Conservation (phyloP, 2,113 vertebrate genomes). For the Mesitornis unicolor region DNA sequence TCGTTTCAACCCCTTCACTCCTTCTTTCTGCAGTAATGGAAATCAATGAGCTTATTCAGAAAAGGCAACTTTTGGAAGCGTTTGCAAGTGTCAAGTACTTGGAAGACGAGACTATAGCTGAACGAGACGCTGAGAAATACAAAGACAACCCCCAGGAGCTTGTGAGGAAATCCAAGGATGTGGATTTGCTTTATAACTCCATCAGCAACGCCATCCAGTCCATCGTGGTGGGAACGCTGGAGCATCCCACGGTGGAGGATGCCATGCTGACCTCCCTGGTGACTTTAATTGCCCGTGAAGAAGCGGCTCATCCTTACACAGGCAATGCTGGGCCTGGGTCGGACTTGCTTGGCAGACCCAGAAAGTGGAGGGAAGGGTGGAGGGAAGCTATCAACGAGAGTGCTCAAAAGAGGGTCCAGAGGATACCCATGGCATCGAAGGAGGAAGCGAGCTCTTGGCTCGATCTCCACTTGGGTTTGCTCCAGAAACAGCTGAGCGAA, state of each 20-base stretch:
- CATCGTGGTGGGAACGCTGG: constrained; percentile 66
- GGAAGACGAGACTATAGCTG: constrained; percentile 58
- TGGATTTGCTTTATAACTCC: constrained; percentile 72
- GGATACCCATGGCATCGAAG: not conserved
- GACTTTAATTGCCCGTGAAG: constrained; percentile 65
- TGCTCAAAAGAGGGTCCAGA: constrained; percentile 42
- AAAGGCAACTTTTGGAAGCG: constrained; percentile 68
- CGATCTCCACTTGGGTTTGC: constrained; percentile 41
- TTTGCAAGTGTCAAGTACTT: constrained; percentile 62
- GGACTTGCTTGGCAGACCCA: constrained; percentile 48
- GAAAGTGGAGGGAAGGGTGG: constrained; percentile 74
- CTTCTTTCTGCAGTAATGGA: constrained; percentile 52
- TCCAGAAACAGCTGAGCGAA: constrained; percentile 28
- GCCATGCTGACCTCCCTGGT: constrained; percentile 43
- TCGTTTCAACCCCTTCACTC: not conserved
- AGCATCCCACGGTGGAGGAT: not conserved
- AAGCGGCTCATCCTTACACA: constrained; percentile 45
- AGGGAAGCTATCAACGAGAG: constrained; percentile 43
- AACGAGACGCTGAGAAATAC: constrained; percentile 29
- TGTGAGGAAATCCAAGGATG: constrained; percentile 64
- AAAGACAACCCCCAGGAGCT: constrained; percentile 50
- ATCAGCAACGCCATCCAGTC: constrained; percentile 19
- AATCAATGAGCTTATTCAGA: constrained; percentile 76
- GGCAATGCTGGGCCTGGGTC: not conserved
- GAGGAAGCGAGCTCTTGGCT: constrained; percentile 6